These are phyloP conservation scores for Ernsta delagoae DNA, from an alignment of 2,888 invertebrate genomes.

Conservation along the genomic window DNA sequence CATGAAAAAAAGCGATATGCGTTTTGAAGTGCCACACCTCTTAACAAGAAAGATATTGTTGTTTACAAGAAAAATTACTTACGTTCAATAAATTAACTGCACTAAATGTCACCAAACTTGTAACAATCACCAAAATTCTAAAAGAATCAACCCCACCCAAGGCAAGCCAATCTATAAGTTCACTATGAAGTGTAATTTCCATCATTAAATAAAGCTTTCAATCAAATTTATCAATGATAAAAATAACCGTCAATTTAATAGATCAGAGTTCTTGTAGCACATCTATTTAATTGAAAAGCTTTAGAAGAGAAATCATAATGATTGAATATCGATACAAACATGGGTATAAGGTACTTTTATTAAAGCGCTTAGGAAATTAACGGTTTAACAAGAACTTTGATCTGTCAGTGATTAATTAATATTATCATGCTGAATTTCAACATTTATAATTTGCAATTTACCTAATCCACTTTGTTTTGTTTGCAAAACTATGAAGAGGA, in stretches of 20 bases:
- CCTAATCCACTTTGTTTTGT: background rate
- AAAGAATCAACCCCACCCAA: constrained; percentile 52
- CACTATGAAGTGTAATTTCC: constrained; percentile 47
- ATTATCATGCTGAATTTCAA: background rate
- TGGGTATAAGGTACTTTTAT: too few species aligned
- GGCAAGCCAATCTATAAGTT: constrained; percentile 58
- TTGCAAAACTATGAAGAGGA: background rate
- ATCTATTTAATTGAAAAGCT: too few species aligned
- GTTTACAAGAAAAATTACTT: constrained; percentile 64
- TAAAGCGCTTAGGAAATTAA: too few species aligned
- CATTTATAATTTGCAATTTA: background rate
- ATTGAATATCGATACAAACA: too few species aligned
- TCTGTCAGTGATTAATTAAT: too few species aligned
- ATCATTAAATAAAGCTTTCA: constrained; percentile 47
- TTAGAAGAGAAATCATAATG: too few species aligned
- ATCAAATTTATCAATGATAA: too few species aligned
- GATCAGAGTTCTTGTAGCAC: constrained; percentile 26
- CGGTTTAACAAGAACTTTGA: too few species aligned
- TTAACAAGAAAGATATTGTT: too few species aligned
- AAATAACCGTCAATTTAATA: background rate
- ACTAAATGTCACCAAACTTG: constrained; percentile 56
- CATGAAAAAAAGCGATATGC: too few species aligned
- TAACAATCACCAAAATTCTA: constrained; percentile 55
- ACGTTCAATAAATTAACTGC: constrained; percentile 56
- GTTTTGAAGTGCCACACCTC: too few species aligned